Base-by-base conservation (phyloP, 2,797 vertebrate species). In the Hafferia zeledoni region DNA sequence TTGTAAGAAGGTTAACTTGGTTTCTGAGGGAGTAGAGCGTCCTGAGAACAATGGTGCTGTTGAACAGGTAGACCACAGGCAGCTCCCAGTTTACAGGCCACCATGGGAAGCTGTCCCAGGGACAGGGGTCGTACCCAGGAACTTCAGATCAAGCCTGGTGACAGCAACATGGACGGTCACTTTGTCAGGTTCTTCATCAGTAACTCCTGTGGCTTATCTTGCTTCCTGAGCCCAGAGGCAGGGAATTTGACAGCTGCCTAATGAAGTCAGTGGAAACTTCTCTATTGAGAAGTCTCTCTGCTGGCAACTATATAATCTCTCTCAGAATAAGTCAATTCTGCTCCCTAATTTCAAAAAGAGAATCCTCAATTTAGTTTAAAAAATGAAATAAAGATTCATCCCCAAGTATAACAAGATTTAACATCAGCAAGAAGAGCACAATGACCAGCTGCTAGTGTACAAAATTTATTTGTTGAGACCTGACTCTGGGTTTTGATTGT, bases 371-470 rank as follows among this genome's bases (percentile, higher is more conserved):
- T 97, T 93, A 83, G 82, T 91, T 96, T 41, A 72, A 93, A 90
- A 88, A 91, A 96, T 89, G 37, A 95, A 95, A 96, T 96, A 95
- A 96, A 96, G 88, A 93, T 90, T 97, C 87, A 96, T 90, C 81
- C 59, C 53, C 76, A 80, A 91, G 78, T 74, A 87, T 92, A 97
- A 95, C 77, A 64, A 64, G 68, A 91, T 96, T 92, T 95, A 92
- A 60, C 75, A 93, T 56, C 83, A 67, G 53, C 77, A 93, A 96
- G 81, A 92, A 93, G 71, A 89, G 72, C n/a, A 23, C 78, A 96
- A 87, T 75, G 92, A 74, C 93, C 95, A 96, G 83, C 90, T 97
- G 91, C 80, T 86, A 83, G 87, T 88, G 87, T 63, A 95, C 65
- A 92, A 90, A 87, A 95, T 90, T 89, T 95, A 80, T 90, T 83